Conservation (phyloP, 2,888 invertebrate species). For the Lordiphosa andalusiaca region DNA sequence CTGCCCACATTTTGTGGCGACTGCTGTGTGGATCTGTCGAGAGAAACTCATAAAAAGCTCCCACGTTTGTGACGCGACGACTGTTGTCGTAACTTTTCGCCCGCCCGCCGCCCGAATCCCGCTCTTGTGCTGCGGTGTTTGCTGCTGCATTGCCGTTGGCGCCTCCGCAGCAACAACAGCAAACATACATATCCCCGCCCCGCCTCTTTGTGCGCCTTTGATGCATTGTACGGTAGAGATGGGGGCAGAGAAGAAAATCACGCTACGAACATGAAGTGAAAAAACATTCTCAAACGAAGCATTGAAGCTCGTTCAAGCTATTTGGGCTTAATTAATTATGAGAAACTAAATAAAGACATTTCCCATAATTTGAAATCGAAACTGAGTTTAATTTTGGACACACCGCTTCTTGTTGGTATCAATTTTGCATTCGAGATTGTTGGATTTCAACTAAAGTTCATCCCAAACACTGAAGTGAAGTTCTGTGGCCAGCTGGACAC, state of each 20-base stretch:
- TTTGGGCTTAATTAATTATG: no score
- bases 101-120: slow-evolving; percentile 1
- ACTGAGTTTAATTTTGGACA: no score
- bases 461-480: no score
- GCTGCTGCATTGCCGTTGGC: slow-evolving; percentile 50
- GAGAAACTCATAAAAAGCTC: slow-evolving; percentile 70
- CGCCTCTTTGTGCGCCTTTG: not conserved
- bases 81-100: slow-evolving; percentile 59
- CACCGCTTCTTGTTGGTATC: no score
- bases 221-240: slow-evolving; percentile 10
- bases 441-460: no score
- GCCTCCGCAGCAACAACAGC: slow-evolving; percentile 43
- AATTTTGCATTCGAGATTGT: no score
- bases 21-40: slow-evolving; percentile 39
- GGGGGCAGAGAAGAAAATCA: slow-evolving; percentile 1
- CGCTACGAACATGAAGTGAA: no score
- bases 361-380: no score
- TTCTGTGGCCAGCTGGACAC: no score
- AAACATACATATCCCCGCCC: slow-evolving; percentile 1
- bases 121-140: slow-evolving; percentile 38
- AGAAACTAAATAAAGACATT: no score
- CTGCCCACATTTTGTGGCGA: slow-evolving; percentile 63
- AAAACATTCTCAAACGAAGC: no score
- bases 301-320: no score
- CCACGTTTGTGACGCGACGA: slow-evolving; percentile 64